Conservation (phyloP, 2,888 invertebrate genomes). For the Odontocolon sp. region DNA sequence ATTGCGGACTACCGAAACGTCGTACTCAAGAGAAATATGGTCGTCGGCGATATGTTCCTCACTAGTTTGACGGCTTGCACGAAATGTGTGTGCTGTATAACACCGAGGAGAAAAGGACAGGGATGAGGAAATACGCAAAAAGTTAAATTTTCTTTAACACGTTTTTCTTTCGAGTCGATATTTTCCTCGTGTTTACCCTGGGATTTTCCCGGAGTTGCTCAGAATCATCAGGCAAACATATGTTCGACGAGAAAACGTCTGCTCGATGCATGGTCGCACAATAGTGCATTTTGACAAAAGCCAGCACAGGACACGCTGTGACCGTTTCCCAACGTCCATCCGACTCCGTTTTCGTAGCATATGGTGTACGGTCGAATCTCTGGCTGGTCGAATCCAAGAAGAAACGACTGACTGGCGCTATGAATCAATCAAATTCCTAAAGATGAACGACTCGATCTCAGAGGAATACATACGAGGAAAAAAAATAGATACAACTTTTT, state of each 20-base stretch:
- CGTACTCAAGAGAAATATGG: too few relatives aligned
- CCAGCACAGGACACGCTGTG: slow-evolving; percentile 68
- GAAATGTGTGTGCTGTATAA: too few relatives aligned
- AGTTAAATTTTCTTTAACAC: slow-evolving; percentile 16
- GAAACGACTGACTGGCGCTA: slow-evolving; percentile 17
- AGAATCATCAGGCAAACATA: slow-evolving; percentile 52
- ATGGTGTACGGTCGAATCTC: slow-evolving; percentile 69
- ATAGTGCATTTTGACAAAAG: slow-evolving; percentile 65
- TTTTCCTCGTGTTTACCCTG: background rate
- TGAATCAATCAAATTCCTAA: slow-evolving; percentile 11
- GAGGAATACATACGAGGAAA: background rate
- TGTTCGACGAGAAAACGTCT: slow-evolving; percentile 42
- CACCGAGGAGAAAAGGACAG: background rate
- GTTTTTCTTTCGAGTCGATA: background rate
- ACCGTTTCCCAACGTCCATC: slow-evolving; percentile 15
- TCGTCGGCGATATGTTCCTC: too few relatives aligned
- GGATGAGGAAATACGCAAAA: background rate
- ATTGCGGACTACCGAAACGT: too few relatives aligned
- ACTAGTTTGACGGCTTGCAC: too few relatives aligned
- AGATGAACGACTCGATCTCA: background rate
- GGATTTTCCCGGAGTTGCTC: slow-evolving; percentile 39
- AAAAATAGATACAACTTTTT: too few relatives aligned
- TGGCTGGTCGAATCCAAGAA: slow-evolving; percentile 38
- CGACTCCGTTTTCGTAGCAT: slow-evolving; percentile 67
- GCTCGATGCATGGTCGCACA: slow-evolving; percentile 41